Percentiles rank a stretch among this genome's conserved stretches.
phyloP scores from a whole-genome alignment of 2,888 invertebrate genomes.

The Sinopyrophorus schimmeli region DNA sequence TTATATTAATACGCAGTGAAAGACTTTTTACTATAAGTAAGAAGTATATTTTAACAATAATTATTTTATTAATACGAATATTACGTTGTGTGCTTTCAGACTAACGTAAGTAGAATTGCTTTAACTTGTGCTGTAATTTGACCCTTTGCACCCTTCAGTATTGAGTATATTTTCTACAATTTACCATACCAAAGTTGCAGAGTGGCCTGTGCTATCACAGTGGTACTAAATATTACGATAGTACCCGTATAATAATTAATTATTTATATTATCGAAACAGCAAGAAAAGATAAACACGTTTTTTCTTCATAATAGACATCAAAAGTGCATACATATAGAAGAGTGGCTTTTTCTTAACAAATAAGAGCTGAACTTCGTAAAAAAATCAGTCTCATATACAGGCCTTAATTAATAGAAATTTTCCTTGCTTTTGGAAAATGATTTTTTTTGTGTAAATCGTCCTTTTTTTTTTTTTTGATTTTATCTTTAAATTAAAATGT shows the following conservation, averaged over 20 bases:
- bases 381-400: conserved; percentile 49
- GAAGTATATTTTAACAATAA: conserved; percentile 30
- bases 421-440: no score
- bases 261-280: conserved; percentile 24
- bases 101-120: conserved; percentile 32
- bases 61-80: conserved; percentile 23
- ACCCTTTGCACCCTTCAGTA: conserved; percentile 31
- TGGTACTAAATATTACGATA: conserved; percentile 28
- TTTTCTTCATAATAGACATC: conserved; percentile 24
- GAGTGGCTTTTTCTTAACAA: conserved; percentile 29
- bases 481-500: background rate
- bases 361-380: conserved; percentile 36
- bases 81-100: conserved; percentile 28
- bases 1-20: conserved; percentile 21
- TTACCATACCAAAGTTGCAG: conserved; percentile 30
- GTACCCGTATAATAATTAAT: conserved; percentile 29
- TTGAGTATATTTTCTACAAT: conserved; percentile 21
- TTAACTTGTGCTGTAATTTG: conserved; percentile 25
- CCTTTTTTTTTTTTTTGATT: background rate
- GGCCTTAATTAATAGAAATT: conserved; percentile 39
- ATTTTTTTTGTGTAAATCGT: no score
- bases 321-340: conserved; percentile 30
- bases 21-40: conserved; percentile 26
- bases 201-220: conserved; percentile 31
- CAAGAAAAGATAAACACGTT: conserved; percentile 22